A percentile compares a stretch with the other conserved stretches of the same genome.
Conservation (phyloP, 1,140 invertebrate genomes). For the Pachypeltis micranthus region DNA sequence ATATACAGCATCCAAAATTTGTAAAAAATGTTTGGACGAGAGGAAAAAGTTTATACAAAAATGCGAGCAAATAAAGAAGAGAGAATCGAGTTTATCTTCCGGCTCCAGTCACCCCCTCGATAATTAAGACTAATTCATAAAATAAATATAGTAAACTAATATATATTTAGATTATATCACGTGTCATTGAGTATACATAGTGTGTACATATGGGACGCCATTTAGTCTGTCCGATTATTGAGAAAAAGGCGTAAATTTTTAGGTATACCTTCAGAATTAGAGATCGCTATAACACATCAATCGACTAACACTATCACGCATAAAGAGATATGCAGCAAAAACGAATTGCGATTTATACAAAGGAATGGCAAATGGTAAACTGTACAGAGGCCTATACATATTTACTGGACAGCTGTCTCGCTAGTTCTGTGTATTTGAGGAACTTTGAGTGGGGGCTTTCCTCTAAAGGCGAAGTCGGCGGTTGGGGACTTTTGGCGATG, state of each 20-base stretch:
- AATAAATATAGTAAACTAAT: slow-evolving; percentile 22
- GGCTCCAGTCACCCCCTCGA: background rate
- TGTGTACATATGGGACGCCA: slow-evolving; percentile 21
- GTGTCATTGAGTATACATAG: slow-evolving; percentile 23
- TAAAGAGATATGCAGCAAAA: slow-evolving; percentile 24
- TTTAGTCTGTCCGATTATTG: slow-evolving; percentile 8
- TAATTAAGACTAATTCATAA: slow-evolving; percentile 11
- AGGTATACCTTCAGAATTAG: slow-evolving; percentile 22
- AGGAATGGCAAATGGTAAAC: slow-evolving; percentile 25
- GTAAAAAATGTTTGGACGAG: too few relatives aligned
- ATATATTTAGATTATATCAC: slow-evolving; percentile 22
- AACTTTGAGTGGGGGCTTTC: slow-evolving; percentile 93
- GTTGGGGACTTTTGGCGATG: slow-evolving; percentile 36
- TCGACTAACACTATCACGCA: slow-evolving; percentile 21
- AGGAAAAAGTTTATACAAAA: too few relatives aligned
- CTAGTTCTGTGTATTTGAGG: slow-evolving; percentile 91
- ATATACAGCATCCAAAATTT: background rate
- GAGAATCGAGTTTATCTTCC: background rate
- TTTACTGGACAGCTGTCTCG: slow-evolving; percentile 91
- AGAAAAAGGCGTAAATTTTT: slow-evolving; percentile 16
- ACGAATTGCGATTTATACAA: slow-evolving; percentile 24
- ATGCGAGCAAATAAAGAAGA: background rate
- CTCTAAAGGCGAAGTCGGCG: slow-evolving; percentile 50
- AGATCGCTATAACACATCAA: slow-evolving; percentile 23
- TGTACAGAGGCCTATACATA: slow-evolving; percentile 54